A percentile compares a stretch with the other conserved stretches of the same genome.
Evolutionary conservation across 1,140 invertebrate species (phyloP).

Genomic region (Neodiprion pinetum): DNA sequence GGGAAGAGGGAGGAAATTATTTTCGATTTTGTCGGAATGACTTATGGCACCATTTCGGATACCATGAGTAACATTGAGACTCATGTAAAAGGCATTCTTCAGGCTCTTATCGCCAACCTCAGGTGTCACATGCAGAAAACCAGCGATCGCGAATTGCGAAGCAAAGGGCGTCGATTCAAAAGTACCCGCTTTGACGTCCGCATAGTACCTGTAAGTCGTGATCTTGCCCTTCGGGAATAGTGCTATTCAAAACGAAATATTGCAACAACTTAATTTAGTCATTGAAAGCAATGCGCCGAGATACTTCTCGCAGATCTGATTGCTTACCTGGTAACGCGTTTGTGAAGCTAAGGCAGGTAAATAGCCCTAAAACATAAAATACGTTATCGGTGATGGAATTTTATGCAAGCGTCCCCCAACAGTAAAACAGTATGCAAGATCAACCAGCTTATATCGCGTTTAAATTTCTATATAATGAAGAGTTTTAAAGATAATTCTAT

Average conservation of each 20-base stretch:
- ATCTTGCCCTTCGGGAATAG: slow-evolving; percentile 47
- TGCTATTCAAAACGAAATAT: slow-evolving; percentile 26
- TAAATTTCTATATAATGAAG: no score
- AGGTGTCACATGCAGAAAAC: slow-evolving; percentile 44
- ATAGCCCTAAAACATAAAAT: not conserved
- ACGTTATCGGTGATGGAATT: not conserved
- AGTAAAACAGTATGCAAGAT: no score
- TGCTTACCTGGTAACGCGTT: not conserved
- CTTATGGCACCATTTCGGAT: slow-evolving; percentile 44
- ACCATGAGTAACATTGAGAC: slow-evolving; percentile 47
- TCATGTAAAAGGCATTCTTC: slow-evolving; percentile 41
- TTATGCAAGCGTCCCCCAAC: not conserved
- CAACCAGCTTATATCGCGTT: no score
- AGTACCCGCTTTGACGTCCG: slow-evolving; percentile 46
- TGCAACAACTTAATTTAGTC: not conserved
- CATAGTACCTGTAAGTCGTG: slow-evolving; percentile 52
- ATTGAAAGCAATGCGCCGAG: not conserved
- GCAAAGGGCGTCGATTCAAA: slow-evolving; percentile 44
- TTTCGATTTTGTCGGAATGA: slow-evolving; percentile 12
- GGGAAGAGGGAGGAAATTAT: slow-evolving; percentile 21
- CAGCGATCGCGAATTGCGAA: slow-evolving; percentile 48
- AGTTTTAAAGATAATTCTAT: no score
- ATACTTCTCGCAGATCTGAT: not conserved
- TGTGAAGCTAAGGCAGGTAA: not conserved
- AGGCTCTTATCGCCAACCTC: slow-evolving; percentile 29